Percentiles rank a stretch among this genome's conserved stretches.
These are phyloP conservation scores for Conus betulinus DNA, from an alignment of 1,140 invertebrate species.

Conservation along the genomic window DNA sequence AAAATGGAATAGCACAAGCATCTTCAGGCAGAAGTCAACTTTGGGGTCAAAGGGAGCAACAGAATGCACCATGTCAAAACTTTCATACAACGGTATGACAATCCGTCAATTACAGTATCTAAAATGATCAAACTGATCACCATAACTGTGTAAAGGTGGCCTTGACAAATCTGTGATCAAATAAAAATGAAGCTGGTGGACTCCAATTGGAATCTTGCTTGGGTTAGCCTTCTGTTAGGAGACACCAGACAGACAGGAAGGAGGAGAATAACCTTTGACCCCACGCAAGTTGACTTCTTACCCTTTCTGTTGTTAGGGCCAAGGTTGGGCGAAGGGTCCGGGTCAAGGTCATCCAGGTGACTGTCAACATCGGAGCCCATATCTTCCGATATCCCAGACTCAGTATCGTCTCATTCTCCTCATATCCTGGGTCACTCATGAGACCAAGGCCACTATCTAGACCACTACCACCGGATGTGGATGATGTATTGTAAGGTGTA, in stretches of 20 bases:
- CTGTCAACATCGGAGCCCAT: constrained; percentile 44
- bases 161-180: background rate
- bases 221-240: background rate
- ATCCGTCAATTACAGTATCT: too few species aligned
- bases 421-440: constrained; percentile 80
- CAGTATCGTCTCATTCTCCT: constrained; percentile 39
- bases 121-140: background rate
- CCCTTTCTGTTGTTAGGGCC: constrained; percentile 30
- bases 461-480: constrained; percentile 40
- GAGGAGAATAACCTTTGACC: constrained; percentile 51
- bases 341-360: constrained; percentile 38
- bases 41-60: constrained; percentile 46
- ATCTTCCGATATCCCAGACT: constrained; percentile 45
- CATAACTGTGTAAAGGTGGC: background rate
- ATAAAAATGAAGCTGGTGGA: background rate
- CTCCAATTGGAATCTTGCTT: constrained; percentile 54
- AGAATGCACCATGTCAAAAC: background rate
- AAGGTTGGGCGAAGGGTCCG: background rate
- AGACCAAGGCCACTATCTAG: constrained; percentile 62
- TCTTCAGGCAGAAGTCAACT: constrained; percentile 33
- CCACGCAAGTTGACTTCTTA: constrained; percentile 52
- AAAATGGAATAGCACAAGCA: constrained; percentile 8
- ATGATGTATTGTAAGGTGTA: background rate
- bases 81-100: too few species aligned
- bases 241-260: constrained; percentile 1